These are phyloP conservation scores for Corella eumyota DNA, from an alignment of 23 tunicate species.

Conservation along the genomic window DNA sequence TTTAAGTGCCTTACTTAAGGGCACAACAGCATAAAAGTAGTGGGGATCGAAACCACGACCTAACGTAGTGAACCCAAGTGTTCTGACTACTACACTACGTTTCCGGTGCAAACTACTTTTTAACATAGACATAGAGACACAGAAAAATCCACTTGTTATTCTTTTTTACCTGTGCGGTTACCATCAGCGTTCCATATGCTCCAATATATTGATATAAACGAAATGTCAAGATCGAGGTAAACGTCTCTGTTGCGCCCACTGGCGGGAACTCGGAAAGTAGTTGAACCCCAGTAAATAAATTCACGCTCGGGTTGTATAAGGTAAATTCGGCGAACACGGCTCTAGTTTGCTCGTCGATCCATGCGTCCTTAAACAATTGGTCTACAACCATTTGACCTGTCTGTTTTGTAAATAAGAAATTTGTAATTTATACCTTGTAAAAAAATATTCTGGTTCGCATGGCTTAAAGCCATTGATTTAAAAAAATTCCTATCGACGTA, in stretches of 20 bases:
- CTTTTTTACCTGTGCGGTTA: conserved; percentile 77
- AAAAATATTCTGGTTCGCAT: too few species aligned
- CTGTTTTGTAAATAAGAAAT: conserved; percentile 17
- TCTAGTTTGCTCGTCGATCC: conserved; percentile 75
- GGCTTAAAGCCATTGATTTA: too few species aligned
- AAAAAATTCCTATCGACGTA: too few species aligned
- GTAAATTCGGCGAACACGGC: conserved; percentile 93
- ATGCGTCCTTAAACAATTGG: conserved; percentile 40
- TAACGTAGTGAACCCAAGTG: too few species aligned
- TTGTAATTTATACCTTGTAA: too few species aligned
- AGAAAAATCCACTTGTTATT: too few species aligned
- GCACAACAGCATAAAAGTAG: too few species aligned
- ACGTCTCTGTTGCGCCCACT: conserved; percentile 86
- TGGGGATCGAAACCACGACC: too few species aligned
- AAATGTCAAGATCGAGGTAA: conserved; percentile 55
- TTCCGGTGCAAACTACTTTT: too few species aligned
- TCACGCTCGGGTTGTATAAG: conserved; percentile 85
- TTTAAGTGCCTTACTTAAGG: too few species aligned
- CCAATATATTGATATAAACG: conserved; percentile 89
- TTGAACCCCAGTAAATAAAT: conserved; percentile 74
- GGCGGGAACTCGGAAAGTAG: conserved; percentile 91
- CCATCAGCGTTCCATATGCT: conserved; percentile 70
- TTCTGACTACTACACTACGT: too few species aligned
- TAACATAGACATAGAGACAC: too few species aligned
- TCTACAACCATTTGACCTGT: conserved; percentile 43